phyloP scores from a whole-genome alignment of 2,113 vertebrate genomes.

The Fukomys damarensis region DNA sequence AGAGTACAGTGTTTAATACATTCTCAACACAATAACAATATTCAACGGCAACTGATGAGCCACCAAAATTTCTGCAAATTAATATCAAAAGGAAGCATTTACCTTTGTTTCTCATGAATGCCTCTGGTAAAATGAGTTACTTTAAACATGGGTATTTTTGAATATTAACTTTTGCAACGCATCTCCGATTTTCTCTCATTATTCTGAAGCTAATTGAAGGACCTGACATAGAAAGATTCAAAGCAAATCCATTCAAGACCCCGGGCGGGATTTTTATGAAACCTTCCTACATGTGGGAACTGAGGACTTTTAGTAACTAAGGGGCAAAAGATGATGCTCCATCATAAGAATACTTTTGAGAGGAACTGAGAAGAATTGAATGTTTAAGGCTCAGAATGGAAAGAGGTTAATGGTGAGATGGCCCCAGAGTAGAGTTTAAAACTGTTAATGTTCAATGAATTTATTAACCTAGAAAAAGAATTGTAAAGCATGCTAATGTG shows the following conservation, averaged over 20 bases:
- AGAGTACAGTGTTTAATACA: slow-evolving; percentile 30
- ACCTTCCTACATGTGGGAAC: background rate
- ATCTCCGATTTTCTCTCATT: slow-evolving; percentile 50
- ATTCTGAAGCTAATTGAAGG: slow-evolving; percentile 48
- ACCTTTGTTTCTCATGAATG: background rate
- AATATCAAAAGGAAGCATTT: slow-evolving; percentile 1
- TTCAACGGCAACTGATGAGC: background rate
- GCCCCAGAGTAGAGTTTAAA: slow-evolving; percentile 36
- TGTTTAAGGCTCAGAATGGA: slow-evolving; percentile 34
- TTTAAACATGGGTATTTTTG: slow-evolving; percentile 35
- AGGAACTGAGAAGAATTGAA: background rate
- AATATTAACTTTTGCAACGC: slow-evolving; percentile 47
- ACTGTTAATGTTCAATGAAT: slow-evolving; percentile 40
- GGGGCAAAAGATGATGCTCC: slow-evolving; percentile 29
- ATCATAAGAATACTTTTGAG: slow-evolving; percentile 62
- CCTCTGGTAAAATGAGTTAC: background rate
- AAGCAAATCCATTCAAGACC: slow-evolving; percentile 48
- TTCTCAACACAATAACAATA: background rate
- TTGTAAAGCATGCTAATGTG: slow-evolving; percentile 61
- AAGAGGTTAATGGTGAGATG: slow-evolving; percentile 19
- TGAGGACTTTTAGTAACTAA: slow-evolving; percentile 55
- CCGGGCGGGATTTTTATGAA: slow-evolving; percentile 55
- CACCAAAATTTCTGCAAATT: slow-evolving; percentile 31
- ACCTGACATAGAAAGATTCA: slow-evolving; percentile 33
- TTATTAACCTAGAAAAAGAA: slow-evolving; percentile 66